phyloP scores from a whole-genome alignment of 2,888 invertebrate genomes.

The Uropetala carovei region DNA sequence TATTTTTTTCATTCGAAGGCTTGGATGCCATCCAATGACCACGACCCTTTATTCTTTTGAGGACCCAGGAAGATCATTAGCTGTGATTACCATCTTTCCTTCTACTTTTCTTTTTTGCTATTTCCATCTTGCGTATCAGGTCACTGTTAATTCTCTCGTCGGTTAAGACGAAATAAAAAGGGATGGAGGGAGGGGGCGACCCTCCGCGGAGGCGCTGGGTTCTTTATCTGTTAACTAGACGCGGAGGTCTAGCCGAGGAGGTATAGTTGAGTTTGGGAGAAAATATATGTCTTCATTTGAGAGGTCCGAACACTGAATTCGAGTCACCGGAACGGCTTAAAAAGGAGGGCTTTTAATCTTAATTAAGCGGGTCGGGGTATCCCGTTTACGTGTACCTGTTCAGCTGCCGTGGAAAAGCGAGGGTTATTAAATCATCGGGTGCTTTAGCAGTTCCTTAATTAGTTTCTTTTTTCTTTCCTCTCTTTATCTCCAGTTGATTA shows the following conservation, averaged over 20 bases:
- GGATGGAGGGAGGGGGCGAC: too few species aligned
- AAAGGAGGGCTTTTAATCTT: not conserved
- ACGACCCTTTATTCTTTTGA: too few species aligned
- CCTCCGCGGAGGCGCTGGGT: too few species aligned
- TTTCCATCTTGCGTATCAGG: not conserved
- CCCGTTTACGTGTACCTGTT: not conserved
- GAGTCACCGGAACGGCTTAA: not conserved
- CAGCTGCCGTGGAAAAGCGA: not conserved
- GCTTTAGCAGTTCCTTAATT: not conserved
- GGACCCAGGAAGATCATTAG: too few species aligned
- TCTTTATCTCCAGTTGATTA: not conserved
- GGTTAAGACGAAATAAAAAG: too few species aligned
- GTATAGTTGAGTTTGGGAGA: not conserved
- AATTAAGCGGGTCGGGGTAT: not conserved
- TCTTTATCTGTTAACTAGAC: too few species aligned
- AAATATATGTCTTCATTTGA: conserved; percentile 22
- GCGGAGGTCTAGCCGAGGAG: too few species aligned
- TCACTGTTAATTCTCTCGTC: not conserved
- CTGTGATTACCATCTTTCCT: too few species aligned
- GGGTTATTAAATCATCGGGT: not conserved
- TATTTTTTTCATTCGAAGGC: too few species aligned
- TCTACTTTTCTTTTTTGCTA: not conserved
- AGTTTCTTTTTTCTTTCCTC: not conserved
- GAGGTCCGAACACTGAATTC: not conserved
- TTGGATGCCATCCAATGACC: too few species aligned